Conservation (phyloP, 2,888 invertebrate species). For the Agapostemon virescens region DNA sequence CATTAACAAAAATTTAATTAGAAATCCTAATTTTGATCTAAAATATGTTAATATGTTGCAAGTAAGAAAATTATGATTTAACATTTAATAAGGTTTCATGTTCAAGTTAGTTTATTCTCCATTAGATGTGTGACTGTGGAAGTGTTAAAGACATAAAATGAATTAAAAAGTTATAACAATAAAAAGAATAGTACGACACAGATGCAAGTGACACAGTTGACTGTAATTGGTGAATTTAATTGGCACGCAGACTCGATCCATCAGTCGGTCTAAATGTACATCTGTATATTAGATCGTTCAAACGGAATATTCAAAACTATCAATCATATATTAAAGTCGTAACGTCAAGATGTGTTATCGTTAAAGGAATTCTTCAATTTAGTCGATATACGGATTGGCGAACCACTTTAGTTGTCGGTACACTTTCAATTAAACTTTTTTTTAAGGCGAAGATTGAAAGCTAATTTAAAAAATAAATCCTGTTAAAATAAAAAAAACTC, state of each 20-base stretch:
- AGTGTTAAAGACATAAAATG: conserved; percentile 14
- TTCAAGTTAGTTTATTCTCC: background rate
- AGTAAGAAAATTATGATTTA: background rate
- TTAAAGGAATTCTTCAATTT: background rate
- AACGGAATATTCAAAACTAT: conserved; percentile 33
- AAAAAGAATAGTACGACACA: background rate
- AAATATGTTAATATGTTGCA: background rate
- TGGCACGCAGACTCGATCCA: conserved; percentile 35
- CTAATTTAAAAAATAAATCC: background rate
- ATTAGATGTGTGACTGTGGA: background rate
- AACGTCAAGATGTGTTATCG: background rate
- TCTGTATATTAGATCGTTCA: conserved; percentile 12
- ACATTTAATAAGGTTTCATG: background rate
- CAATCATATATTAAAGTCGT: conserved; percentile 8
- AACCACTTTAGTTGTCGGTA: background rate
- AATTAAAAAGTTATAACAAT: conserved; percentile 27
- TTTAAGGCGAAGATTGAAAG: background rate
- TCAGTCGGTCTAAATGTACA: conserved; percentile 33
- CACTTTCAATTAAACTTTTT: background rate
- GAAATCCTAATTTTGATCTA: too few species aligned
- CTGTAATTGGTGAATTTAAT: conserved; percentile 50
- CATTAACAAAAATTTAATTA: background rate
- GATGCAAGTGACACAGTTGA: conserved; percentile 36
- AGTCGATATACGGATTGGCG: background rate
- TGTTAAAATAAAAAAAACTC: background rate